These are phyloP conservation scores for Gastrophysa polygoni DNA, from an alignment of 2,888 invertebrate species.

Conservation along the genomic window DNA sequence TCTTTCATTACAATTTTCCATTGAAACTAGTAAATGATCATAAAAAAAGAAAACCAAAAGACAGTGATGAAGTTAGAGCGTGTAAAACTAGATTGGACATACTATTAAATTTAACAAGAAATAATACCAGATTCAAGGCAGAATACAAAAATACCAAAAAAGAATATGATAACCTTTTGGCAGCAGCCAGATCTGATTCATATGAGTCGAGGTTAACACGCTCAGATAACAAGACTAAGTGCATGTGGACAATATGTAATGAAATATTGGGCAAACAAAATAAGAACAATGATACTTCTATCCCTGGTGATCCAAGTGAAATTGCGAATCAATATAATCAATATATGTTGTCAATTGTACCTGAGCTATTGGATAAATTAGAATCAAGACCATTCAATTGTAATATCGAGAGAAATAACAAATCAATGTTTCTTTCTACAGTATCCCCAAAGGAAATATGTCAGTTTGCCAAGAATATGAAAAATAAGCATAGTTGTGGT, in stretches of 20 bases:
- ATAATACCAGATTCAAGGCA: neutral
- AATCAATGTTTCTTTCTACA: too few species aligned
- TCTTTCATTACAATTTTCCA: neutral
- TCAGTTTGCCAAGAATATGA: too few species aligned
- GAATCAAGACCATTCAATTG: too few species aligned
- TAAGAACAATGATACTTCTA: neutral
- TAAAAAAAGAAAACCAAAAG: neutral
- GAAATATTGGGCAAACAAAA: neutral
- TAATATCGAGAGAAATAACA: too few species aligned
- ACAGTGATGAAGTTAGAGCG: neutral
- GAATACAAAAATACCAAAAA: neutral
- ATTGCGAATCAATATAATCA: too few species aligned
- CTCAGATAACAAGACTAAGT: neutral
- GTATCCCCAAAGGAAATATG: too few species aligned
- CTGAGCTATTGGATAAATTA: too few species aligned
- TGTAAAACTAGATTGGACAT: neutral
- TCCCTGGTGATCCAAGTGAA: neutral
- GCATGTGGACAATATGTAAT: constrained; percentile 1
- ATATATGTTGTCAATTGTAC: too few species aligned
- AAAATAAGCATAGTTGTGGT: too few species aligned
- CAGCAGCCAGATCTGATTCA: neutral
- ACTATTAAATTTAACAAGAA: neutral
- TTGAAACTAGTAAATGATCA: neutral
- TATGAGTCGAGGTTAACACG: neutral
- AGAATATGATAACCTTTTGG: neutral